Base-by-base conservation (phyloP, 2,113 vertebrate genomes). In the Lepidothrix coronata region DNA sequence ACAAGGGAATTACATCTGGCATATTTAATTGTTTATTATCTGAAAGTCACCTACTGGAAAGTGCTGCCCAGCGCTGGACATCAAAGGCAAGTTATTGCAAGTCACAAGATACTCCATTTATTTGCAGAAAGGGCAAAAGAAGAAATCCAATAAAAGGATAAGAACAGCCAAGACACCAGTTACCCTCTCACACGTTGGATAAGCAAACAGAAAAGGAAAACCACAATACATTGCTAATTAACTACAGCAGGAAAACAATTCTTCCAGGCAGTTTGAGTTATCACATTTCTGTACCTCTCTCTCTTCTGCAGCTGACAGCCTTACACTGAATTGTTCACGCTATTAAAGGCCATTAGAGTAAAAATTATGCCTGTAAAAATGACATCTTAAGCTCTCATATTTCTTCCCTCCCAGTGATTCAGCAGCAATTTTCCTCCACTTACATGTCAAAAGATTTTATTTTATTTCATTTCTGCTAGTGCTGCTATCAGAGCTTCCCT, bases 341-440 rank as follows among this genome's bases (percentile, higher is more conserved):
- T 91, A 91, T 96, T 96, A 97, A 93, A 87, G 91, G 75, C 92
- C 88, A 95, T 96, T 96, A 97, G 73, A 95, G 85, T 78, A 82
- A 97, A 93, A 97, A 88, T 90, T 79, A 94, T 66, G 82, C 89
- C 88, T 93, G 71, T 74, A 92, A 88, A 95, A 96, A 95, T 77
- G 85, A 90, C 95, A 96, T 85, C 55, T 89, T 93, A 81, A 81
- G 70, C 58, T 94, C 66, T 88, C 82, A 49, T 91, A 79, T 72
- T 95, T 92, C 85, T 83, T 95, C 81, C 76, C 78, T 88, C 92
- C 72, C 59, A 46, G 91, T 96, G 96, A 95, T 95, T 85, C 94
- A 86, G 85, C 94, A 78, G 92, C 78, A 89, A 88, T 95, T 97
- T 92, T 77, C 91, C 65, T 95, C 80, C 88, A 93, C 89, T 94